Evolutionary conservation across 2,797 vertebrate species (phyloP), one percentile per base, ranked within the genome.

Genomic region (Paratrypauchen microcephalus): DNA sequence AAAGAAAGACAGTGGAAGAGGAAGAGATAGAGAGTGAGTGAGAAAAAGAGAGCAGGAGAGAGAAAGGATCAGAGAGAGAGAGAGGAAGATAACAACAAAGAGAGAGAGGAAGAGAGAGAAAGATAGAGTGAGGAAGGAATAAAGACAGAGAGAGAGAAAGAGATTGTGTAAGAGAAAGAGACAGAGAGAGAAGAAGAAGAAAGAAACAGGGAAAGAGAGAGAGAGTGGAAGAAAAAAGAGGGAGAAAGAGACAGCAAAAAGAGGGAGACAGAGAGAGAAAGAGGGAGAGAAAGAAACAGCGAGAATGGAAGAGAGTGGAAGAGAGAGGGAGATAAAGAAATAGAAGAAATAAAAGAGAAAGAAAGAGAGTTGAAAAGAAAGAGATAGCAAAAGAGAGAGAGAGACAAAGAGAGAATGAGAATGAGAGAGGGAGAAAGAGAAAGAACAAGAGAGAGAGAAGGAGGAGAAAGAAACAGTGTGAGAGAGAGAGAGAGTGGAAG

Each of bases 51-150:
- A 28, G 28, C 4, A 78, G 76, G 75, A 79, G 85, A 72, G 70
- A 28, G 76, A 69, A 12, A 80, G 65, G 72, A 73, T 76, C 76
- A 83, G 81, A 80, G 75, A 45, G 59, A 74, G 77, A 78, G 76
- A 83, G 81, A 80, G 75, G 3, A 13, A 13, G 23, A 71, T 68
- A 70, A 12, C 79, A 59, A 73, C 74, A 78, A 73, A 83, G 81
- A 77, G 76, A 74, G 75, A 78, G 76, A 74, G 2, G 32, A 7
- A 36, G 2, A 28, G 28, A 36, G 32, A 36, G 32, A 36, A 2
- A 36, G 32, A 8, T 0, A 8, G 32, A 0, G 2, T 2, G 30
- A 6, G 30, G 6, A 74, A 36, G 32, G 8, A 7, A 32, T 1
- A 6, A 32, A 5, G 6, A 32, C 3, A 32, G 6, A 36, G 6